Evolutionary conservation across 2,888 invertebrate species (phyloP).

Genomic region (Cephus pygmeus): DNA sequence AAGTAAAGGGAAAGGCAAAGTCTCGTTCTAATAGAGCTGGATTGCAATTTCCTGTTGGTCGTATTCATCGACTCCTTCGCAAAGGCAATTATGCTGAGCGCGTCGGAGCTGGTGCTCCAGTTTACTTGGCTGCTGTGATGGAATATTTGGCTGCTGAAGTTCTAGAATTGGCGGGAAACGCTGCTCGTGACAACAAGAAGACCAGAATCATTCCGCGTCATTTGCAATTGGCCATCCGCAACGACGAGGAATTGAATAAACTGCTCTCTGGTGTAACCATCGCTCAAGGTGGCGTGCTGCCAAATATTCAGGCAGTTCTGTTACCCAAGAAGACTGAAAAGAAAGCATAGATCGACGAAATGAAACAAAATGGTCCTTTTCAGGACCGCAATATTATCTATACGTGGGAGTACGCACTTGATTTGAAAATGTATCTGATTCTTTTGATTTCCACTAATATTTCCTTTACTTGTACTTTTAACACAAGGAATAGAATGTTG

Average conservation of each 20-base stretch:
- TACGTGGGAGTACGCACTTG: background rate
- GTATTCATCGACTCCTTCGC: slow-evolving; percentile 71
- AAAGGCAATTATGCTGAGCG: slow-evolving; percentile 75
- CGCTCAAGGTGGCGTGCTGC: slow-evolving; percentile 85
- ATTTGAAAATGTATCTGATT: background rate
- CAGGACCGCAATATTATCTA: slow-evolving; percentile 26
- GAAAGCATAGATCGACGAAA: slow-evolving; percentile 35
- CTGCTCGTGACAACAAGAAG: slow-evolving; percentile 77
- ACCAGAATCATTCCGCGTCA: slow-evolving; percentile 62
- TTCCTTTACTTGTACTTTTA: background rate
- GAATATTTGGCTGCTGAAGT: slow-evolving; percentile 79
- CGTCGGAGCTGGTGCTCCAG: slow-evolving; percentile 70
- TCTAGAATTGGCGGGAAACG: slow-evolving; percentile 75
- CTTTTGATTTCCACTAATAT: background rate
- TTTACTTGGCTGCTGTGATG: slow-evolving; percentile 72
- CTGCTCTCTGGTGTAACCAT: slow-evolving; percentile 82
- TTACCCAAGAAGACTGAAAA: slow-evolving; percentile 77
- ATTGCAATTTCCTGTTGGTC: slow-evolving; percentile 72
- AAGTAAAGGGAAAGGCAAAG: slow-evolving; percentile 67
- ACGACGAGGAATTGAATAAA: slow-evolving; percentile 84
- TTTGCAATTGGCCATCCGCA: slow-evolving; percentile 77
- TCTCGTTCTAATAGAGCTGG: slow-evolving; percentile 71
- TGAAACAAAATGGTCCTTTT: slow-evolving; percentile 32
- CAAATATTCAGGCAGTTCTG: slow-evolving; percentile 79
- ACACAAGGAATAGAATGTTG: background rate